Percentiles rank a stretch among this genome's conserved stretches.
phyloP scores from a whole-genome alignment of 2,888 invertebrate species.

The Noctua janthe region DNA sequence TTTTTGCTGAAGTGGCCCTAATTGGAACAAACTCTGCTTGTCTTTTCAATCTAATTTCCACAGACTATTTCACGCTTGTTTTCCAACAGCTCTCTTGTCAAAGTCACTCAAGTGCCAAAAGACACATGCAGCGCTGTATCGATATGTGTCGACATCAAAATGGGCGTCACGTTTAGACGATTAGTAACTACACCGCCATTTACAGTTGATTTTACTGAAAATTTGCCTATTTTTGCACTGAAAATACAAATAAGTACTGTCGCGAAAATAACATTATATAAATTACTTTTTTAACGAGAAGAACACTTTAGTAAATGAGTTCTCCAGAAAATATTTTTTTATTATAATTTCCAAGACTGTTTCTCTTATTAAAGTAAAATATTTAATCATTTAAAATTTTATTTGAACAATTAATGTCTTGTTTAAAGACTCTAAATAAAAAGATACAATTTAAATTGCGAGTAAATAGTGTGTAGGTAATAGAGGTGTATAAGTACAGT shows the following conservation, averaged over 20 bases:
- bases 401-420: not conserved
- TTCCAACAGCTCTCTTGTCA: not conserved
- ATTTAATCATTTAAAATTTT: not conserved
- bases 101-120: not conserved
- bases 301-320: slow-evolving; percentile 41
- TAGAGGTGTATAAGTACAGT: not conserved
- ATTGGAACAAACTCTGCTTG: not conserved
- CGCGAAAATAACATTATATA: slow-evolving; percentile 17
- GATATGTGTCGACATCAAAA: not conserved
- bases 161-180: not conserved
- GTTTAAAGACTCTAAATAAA: not conserved
- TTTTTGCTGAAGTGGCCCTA: too few species aligned
- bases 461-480: not conserved
- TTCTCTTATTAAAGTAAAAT: not conserved
- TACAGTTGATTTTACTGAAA: not conserved
- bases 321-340: slow-evolving; percentile 2
- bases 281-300: slow-evolving; percentile 32
- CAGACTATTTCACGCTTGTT: not conserved
- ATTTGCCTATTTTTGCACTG: not conserved
- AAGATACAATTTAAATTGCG: not conserved
- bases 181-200: not conserved
- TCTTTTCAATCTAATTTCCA: not conserved
- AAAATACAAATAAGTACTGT: slow-evolving; percentile 3
- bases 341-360: slow-evolving; percentile 7
- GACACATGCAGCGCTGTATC: not conserved